Base-by-base conservation (phyloP, 2,888 invertebrate species). In the Leptothorax acervorum region DNA sequence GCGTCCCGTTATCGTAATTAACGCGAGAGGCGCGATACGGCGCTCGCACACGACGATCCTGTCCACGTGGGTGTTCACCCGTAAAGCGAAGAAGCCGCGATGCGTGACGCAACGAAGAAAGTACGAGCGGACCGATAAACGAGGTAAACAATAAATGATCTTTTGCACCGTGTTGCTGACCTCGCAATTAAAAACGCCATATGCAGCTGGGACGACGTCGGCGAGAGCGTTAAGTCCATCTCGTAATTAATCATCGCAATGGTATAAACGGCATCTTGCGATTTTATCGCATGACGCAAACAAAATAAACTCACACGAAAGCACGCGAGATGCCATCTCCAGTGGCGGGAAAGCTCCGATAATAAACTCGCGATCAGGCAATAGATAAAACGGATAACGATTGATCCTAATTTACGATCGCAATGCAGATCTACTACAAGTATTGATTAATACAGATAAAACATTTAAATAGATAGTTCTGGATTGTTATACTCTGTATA, bases 1-100 rank as follows among this genome's bases (percentile, higher is more conserved):
- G 55, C 86, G 53, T 85, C 70, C 84, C 85, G 85, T 88, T 89
- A 88, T 86, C 85, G 74, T 86, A 87, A 89, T 89, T 88, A 89
- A 89, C 89, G n/a, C 70, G 66, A 71, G 65, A 82, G 84, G 84
- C 87, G 51, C 75, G 87, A 83, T 85, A 87, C 65, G 73, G 68
- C 65, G 15, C 53, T 57, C 45, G 39, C 28, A 39, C 66, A 42
- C 70, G 51, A 85, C 83, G 85, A 86, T 87, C 76, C 75, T 63
- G 45, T 55, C 89, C 84, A 89, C 84, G 87, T 88, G 86, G 83
- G 87, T 89, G 88, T 89, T 63, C 88, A 75, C 63, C 48, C 63
- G 51, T 42, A 35, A 8, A 48, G 51, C 31, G 63, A 9, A 42
- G 62, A 65, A 35, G 39, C 63, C 53, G 73, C 57, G 55, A 55